These are phyloP conservation scores for Otus sunia DNA, from an alignment of 2,113 vertebrate genomes.

Conservation along the genomic window DNA sequence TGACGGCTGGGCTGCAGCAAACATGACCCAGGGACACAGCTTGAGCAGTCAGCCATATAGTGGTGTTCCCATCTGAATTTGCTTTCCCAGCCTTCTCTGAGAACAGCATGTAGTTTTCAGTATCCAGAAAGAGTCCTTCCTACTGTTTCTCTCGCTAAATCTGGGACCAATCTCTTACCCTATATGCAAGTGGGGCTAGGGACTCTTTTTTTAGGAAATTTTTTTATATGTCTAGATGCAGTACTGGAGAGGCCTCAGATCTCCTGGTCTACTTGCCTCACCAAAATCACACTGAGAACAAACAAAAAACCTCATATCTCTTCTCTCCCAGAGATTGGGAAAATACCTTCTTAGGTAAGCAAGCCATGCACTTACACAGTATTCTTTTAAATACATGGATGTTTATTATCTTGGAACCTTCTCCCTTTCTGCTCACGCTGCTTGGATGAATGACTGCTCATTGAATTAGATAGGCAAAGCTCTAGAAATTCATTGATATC, in stretches of 20 bases:
- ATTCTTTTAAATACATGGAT: background rate
- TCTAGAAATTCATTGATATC: background rate
- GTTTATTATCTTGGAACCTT: background rate
- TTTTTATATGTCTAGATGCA: background rate
- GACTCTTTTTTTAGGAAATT: background rate
- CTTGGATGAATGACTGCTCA: background rate
- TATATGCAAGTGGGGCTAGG: background rate
- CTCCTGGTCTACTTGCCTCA: background rate
- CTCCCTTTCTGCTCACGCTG: background rate
- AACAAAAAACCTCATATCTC: background rate
- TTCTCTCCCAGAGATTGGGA: background rate
- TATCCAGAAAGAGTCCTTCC: background rate
- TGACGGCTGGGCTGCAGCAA: background rate
- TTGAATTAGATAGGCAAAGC: background rate
- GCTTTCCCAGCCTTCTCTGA: background rate
- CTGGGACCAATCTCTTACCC: conserved; percentile 23
- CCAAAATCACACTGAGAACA: background rate
- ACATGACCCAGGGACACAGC: rapidly evolving
- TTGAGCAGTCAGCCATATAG: rapidly evolving
- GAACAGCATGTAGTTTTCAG: background rate
- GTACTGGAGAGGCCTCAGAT: background rate
- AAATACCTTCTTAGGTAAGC: background rate
- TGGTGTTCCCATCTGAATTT: background rate
- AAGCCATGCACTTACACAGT: background rate
- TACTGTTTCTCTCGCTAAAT: background rate